phyloP scores from a whole-genome alignment of 2,113 vertebrate species.

The Speoplatyrhinus poulsoni region DNA sequence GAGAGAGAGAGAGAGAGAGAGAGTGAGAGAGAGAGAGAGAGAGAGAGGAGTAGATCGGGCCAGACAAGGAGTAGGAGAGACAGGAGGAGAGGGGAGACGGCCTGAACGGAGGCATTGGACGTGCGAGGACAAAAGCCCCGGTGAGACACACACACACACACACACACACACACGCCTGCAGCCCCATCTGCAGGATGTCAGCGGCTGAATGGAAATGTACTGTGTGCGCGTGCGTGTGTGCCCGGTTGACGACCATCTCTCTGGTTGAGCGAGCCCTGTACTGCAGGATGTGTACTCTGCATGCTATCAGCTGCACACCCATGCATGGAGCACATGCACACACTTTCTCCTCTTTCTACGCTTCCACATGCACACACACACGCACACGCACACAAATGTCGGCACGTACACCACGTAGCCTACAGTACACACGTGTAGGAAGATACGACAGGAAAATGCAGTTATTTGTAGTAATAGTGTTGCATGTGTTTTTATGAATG shows the following conservation, averaged over 20 bases:
- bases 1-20: slow-evolving; percentile 21
- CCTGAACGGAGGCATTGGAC: slow-evolving; percentile 51
- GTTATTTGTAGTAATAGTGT: too few relatives aligned
- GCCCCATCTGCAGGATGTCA: not conserved
- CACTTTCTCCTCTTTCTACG: not conserved
- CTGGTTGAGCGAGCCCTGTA: slow-evolving; percentile 25
- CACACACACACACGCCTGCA: not conserved
- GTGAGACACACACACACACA: not conserved
- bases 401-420: slow-evolving; percentile 37
- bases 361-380: slow-evolving; percentile 13
- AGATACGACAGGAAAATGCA: too few relatives aligned
- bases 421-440: slow-evolving; percentile 1
- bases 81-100: slow-evolving; percentile 46
- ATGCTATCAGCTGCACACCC: slow-evolving; percentile 59
- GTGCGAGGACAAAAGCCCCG: slow-evolving; percentile 29
- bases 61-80: slow-evolving; percentile 51
- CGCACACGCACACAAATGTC: not conserved
- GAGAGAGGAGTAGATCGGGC: slow-evolving; percentile 67
- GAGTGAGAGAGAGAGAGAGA: slow-evolving; percentile 35
- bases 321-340: slow-evolving; percentile 50
- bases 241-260: slow-evolving; percentile 11
- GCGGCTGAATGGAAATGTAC: too few relatives aligned
- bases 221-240: too few relatives aligned
- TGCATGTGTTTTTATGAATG: too few relatives aligned
- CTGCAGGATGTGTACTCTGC: slow-evolving; percentile 63